phyloP scores from a whole-genome alignment of 64 coral and sea anemone genomes.

The Catalaphyllia jardinei region DNA sequence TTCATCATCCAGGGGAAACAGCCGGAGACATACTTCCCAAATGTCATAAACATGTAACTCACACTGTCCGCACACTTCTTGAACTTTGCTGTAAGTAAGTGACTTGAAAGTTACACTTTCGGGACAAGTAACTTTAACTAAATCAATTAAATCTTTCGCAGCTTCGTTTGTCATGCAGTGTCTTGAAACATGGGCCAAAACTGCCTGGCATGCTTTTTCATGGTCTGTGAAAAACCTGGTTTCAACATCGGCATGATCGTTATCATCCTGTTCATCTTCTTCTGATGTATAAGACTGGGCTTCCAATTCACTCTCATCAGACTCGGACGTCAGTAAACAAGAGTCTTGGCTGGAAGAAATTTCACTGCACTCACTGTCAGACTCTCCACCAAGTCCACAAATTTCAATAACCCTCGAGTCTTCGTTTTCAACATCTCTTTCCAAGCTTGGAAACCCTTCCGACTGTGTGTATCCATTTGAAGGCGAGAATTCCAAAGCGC shows the following conservation, averaged over 20 bases:
- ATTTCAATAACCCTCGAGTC: no score
- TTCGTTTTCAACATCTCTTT: no score
- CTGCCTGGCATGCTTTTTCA: conserved; percentile 44
- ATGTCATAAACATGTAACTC: conserved; percentile 24
- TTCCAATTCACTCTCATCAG: background rate
- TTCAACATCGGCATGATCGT: background rate
- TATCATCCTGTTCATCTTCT: background rate
- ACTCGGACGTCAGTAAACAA: no score
- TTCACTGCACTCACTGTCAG: no score
- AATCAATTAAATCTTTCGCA: conserved; percentile 48
- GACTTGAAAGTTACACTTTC: conserved; percentile 22
- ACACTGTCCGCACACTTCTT: conserved; percentile 60
- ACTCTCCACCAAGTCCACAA: no score
- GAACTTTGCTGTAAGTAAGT: conserved; percentile 34
- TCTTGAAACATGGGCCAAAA: conserved; percentile 32
- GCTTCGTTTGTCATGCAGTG: conserved; percentile 25
- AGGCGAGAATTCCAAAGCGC: no score
- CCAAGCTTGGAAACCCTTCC: no score
- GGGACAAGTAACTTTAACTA: conserved; percentile 44
- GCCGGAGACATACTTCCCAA: conserved; percentile 23
- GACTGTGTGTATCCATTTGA: no score
- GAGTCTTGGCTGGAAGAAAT: no score
- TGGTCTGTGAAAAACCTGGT: background rate
- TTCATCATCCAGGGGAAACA: conserved; percentile 28
- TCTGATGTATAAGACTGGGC: conserved; percentile 19